These are phyloP conservation scores for Otus scops DNA, from an alignment of 2,797 vertebrate genomes.

Conservation along the genomic window DNA sequence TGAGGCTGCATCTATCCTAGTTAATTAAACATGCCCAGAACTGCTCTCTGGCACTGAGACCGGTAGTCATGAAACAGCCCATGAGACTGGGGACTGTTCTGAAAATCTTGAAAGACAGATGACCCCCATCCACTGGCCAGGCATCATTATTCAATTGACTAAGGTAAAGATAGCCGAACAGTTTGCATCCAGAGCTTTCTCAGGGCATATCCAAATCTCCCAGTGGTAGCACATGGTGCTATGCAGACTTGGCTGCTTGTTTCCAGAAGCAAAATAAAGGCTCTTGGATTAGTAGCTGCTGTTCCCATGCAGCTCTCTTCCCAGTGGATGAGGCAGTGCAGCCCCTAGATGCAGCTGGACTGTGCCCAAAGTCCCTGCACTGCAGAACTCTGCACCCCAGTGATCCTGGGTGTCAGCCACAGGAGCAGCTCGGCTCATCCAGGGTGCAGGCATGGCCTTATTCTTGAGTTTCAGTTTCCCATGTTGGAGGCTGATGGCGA, in stretches of 20 bases:
- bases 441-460: background rate
- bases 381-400: background rate
- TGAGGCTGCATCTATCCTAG: background rate
- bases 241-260: background rate
- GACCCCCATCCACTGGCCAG: background rate
- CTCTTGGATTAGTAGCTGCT: background rate
- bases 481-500: background rate
- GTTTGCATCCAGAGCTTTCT: background rate
- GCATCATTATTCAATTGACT: background rate
- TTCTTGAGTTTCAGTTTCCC: background rate
- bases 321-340: background rate
- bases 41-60: background rate
- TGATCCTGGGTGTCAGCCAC: accelerated
- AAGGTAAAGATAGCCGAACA: background rate
- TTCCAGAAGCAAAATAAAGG: background rate
- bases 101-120: background rate
- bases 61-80: background rate
- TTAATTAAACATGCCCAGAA: background rate
- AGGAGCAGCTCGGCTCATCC: background rate
- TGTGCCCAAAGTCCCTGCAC: background rate
- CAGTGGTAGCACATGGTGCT: accelerated
- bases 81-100: background rate
- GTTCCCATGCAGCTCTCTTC: background rate
- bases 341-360: background rate
- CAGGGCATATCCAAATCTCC: background rate